These are phyloP conservation scores for Drosophila ustulata DNA, from an alignment of 2,888 invertebrate genomes.

Conservation along the genomic window DNA sequence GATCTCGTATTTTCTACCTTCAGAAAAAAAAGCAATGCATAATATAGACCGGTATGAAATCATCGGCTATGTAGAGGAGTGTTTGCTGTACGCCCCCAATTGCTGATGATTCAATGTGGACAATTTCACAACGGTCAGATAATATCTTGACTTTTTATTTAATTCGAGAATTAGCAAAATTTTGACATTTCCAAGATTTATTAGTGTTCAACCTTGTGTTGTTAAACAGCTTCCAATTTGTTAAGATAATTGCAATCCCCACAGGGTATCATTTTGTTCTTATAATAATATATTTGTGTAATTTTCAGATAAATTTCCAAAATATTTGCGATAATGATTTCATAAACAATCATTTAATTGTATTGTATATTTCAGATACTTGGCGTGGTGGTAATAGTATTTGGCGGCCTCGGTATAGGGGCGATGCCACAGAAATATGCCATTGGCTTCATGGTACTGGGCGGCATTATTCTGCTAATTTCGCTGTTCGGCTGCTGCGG, in stretches of 20 bases:
- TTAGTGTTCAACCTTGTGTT: neutral
- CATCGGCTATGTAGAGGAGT: neutral
- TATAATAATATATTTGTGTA: too few species aligned
- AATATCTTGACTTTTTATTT: neutral
- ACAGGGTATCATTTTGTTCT: neutral
- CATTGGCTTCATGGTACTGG: conserved; percentile 75
- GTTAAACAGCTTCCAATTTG: neutral
- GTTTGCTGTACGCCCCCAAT: conserved; percentile 20
- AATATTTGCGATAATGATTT: neutral
- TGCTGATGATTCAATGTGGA: conserved; percentile 4
- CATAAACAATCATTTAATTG: neutral
- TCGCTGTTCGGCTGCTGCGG: conserved; percentile 81
- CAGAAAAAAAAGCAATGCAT: neutral
- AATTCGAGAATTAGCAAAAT: neutral
- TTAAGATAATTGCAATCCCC: neutral
- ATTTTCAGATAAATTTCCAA: neutral
- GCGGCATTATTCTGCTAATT: conserved; percentile 72
- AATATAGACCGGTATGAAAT: conserved; percentile 1
- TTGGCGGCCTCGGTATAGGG: conserved; percentile 78
- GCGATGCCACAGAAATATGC: conserved; percentile 79
- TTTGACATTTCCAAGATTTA: neutral
- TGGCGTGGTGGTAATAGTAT: conserved; percentile 72
- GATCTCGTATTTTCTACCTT: neutral
- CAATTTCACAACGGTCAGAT: neutral
- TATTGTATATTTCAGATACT: conserved; percentile 63